Evolutionary conservation across 2,113 vertebrate genomes (phyloP).

Genomic region (Chaenocephalus aceratus): DNA sequence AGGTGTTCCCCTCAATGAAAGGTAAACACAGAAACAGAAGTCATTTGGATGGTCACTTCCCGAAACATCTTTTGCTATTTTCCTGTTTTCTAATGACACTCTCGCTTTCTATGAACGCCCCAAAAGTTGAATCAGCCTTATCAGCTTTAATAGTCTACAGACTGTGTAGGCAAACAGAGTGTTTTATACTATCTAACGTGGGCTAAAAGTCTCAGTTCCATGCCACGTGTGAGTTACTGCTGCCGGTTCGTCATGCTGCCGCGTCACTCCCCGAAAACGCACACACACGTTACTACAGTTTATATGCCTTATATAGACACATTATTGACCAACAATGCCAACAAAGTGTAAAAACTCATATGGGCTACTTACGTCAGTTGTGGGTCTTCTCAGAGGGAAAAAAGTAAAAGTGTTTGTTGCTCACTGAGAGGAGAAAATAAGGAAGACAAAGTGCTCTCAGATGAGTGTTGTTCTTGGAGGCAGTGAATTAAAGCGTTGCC

Average conservation of each 20-base stretch:
- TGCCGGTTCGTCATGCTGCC: not conserved
- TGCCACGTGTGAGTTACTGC: constrained; percentile 44
- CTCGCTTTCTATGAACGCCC: not conserved
- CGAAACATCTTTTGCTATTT: not conserved
- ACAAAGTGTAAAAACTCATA: not conserved
- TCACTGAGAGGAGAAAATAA: not conserved
- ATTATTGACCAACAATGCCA: not conserved
- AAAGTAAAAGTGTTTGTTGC: constrained; percentile 5
- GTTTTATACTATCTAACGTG: not conserved
- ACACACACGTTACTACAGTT: not conserved
- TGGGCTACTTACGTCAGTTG: constrained; percentile 59
- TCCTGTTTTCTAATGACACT: not conserved
- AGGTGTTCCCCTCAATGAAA: not conserved
- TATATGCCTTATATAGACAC: not conserved
- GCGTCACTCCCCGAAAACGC: not conserved
- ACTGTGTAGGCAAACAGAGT: not conserved
- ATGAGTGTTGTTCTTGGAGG: not conserved
- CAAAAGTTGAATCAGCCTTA: no score
- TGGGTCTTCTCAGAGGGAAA: constrained; percentile 34
- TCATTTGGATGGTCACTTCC: not conserved
- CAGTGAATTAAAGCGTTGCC: not conserved
- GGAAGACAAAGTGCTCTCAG: not conserved
- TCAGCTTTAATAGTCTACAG: not conserved
- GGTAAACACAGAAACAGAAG: not conserved
- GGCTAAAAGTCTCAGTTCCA: not conserved